Percentiles rank a stretch among this genome's conserved stretches.
Conservation (phyloP, 2,797 vertebrate genomes). For the Pelochelys cantorii region DNA sequence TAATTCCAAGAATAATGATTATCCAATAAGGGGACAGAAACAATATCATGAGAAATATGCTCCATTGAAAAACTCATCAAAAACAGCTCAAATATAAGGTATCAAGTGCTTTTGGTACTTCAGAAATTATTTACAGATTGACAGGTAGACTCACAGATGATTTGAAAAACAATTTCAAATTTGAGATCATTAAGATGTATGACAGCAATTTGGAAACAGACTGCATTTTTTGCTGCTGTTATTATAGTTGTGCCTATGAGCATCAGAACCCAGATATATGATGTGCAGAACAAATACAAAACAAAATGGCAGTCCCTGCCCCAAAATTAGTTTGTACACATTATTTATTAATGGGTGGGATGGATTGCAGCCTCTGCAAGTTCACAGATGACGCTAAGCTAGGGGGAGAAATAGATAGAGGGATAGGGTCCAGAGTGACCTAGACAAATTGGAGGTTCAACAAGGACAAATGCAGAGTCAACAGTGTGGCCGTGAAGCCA, state of each 20-base stretch:
- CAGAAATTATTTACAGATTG: not conserved
- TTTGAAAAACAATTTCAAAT: not conserved
- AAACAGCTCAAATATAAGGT: not conserved
- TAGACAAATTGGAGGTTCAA: no score
- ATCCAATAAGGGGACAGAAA: not conserved
- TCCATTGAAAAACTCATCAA: slow-evolving; percentile 7
- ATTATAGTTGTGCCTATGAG: not conserved
- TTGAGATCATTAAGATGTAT: not conserved
- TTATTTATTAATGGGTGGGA: not conserved
- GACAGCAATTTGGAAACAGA: not conserved
- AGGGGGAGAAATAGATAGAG: no score
- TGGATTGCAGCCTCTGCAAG: no score
- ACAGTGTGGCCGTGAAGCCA: not conserved
- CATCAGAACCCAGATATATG: not conserved
- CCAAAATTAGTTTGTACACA: not conserved
- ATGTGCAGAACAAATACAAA: not conserved
- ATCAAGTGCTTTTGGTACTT: fast-evolving
- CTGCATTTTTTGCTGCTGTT: not conserved
- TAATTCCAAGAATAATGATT: not conserved
- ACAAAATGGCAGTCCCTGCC: not conserved
- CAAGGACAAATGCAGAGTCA: no score
- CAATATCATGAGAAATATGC: not conserved
- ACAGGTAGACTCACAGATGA: not conserved
- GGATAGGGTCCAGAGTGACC: no score
- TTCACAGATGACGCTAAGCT: no score